Conservation (phyloP, 2,888 invertebrate genomes). For the Cephus sareptanus region DNA sequence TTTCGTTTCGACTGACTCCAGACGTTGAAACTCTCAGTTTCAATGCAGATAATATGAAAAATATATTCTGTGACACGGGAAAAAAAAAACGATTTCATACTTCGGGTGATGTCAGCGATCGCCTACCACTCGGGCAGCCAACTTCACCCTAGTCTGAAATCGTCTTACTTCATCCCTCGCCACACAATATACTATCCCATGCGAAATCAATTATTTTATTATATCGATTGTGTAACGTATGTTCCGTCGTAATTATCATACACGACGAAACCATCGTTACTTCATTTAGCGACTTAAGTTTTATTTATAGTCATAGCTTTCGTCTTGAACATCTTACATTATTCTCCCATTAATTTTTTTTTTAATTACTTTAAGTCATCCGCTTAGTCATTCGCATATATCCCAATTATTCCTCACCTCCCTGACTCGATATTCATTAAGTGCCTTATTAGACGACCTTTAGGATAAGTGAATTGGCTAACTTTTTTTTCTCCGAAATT, state of each 20-base stretch:
- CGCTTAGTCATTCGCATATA: conserved; percentile 19
- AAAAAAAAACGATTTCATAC: too few species aligned
- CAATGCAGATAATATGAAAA: too few species aligned
- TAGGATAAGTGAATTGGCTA: neutral
- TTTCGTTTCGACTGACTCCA: too few species aligned
- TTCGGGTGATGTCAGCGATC: too few species aligned
- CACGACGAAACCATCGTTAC: neutral
- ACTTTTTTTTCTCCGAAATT: conserved; percentile 1
- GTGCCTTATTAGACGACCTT: neutral
- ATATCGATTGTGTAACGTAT: neutral
- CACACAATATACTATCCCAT: neutral
- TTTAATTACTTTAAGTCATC: conserved; percentile 6
- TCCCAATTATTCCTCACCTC: neutral
- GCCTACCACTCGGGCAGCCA: too few species aligned
- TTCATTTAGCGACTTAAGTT: neutral
- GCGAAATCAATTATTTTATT: neutral
- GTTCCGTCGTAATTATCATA: neutral
- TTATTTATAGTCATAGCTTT: neutral
- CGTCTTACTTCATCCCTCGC: too few species aligned
- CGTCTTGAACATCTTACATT: neutral
- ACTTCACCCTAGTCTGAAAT: too few species aligned
- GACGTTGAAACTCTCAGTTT: too few species aligned
- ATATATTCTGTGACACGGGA: too few species aligned
- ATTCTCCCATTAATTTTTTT: neutral
- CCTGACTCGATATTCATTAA: neutral